A percentile compares a stretch with the other conserved stretches of the same genome.
Evolutionary conservation across 2,888 invertebrate species (phyloP).

Genomic region (Hydraecia micacea): DNA sequence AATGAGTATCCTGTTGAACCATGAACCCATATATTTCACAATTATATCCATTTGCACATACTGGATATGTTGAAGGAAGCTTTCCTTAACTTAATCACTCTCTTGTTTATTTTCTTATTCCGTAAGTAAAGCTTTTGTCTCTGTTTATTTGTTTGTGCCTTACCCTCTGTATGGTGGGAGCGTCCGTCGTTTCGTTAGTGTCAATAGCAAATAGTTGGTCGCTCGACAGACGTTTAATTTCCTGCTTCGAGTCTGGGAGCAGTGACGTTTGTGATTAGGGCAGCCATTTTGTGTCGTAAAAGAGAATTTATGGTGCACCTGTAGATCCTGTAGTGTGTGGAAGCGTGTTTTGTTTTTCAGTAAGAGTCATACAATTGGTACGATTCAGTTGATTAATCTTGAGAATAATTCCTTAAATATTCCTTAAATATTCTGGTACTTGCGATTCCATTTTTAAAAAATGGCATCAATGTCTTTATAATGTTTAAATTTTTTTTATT

Average conservation of each 20-base stretch:
- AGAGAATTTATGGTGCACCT: conserved; percentile 16
- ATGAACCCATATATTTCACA: too few relatives aligned
- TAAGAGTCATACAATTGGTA: background rate
- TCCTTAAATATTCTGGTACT: too few relatives aligned
- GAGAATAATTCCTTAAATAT: background rate
- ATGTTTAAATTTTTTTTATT: background rate
- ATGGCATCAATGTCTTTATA: background rate
- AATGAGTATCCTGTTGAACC: conserved; percentile 2
- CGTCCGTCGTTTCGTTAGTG: conserved; percentile 31
- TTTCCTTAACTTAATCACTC: background rate
- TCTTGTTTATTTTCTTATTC: conserved; percentile 13
- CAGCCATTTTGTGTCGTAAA: conserved; percentile 34
- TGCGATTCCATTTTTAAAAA: background rate
- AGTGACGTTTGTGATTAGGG: conserved; percentile 23
- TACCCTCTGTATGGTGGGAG: background rate
- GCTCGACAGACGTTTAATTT: conserved; percentile 50
- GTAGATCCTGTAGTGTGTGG: background rate
- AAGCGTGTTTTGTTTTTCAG: background rate
- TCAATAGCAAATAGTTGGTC: conserved; percentile 52
- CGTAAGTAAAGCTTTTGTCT: conserved; percentile 37
- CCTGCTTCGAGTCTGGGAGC: conserved; percentile 41
- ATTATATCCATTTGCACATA: background rate
- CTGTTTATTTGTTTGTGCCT: conserved; percentile 25
- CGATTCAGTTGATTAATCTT: background rate
- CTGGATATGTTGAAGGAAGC: background rate